These are phyloP conservation scores for Cancer borealis DNA, from an alignment of 2,888 invertebrate species.

Conservation along the genomic window DNA sequence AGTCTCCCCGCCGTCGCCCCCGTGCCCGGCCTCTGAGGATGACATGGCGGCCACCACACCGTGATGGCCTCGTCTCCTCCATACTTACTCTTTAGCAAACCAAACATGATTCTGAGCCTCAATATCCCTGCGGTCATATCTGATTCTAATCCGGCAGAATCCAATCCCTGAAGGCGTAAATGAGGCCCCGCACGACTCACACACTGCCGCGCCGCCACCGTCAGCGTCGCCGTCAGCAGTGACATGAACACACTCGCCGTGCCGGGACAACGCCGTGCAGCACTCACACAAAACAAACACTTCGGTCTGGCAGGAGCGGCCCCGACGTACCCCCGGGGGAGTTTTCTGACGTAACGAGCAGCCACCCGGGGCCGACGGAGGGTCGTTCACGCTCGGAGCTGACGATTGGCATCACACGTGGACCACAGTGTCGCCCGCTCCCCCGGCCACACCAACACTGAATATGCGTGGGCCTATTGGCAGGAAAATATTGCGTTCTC, in stretches of 20 bases:
- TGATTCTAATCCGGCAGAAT: not conserved
- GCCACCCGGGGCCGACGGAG: not conserved
- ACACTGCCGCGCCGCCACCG: not conserved
- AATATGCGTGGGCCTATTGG: constrained; percentile 56
- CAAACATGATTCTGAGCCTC: not conserved
- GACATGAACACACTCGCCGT: not conserved
- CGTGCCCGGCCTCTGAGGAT: not conserved
- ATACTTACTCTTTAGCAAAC: not conserved
- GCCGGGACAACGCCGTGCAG: not conserved
- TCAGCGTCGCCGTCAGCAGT: not conserved
- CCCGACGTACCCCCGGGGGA: not conserved
- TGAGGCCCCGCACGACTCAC: not conserved
- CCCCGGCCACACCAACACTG: constrained; percentile 30
- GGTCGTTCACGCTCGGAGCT: not conserved
- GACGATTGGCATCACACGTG: not conserved
- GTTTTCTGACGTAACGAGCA: not conserved
- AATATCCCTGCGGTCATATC: not conserved
- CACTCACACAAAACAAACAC: constrained; percentile 24
- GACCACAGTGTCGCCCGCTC: constrained; percentile 34
- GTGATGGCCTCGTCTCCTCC: not conserved
- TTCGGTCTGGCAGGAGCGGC: not conserved
- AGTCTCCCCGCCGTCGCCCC: not conserved
- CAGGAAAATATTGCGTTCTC: constrained; percentile 54
- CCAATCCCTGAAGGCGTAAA: not conserved
- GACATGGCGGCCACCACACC: not conserved